Percentiles rank a stretch among this genome's conserved stretches.
Evolutionary conservation across 2,797 vertebrate species (phyloP).

Genomic region (Steatocranus sp.): DNA sequence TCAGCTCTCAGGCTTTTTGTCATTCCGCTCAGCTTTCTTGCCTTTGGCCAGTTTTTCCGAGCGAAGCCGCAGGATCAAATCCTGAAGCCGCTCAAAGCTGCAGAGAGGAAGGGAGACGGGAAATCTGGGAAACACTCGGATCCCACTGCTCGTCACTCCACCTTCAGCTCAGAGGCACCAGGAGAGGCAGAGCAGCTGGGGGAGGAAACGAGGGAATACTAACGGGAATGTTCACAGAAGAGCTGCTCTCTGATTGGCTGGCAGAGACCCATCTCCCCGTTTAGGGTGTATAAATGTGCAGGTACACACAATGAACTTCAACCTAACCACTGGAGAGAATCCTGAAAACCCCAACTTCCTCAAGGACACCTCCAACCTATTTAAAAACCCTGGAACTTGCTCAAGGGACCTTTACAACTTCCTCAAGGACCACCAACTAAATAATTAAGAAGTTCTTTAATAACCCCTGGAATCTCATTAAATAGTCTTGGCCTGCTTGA

Average conservation of each 20-base stretch:
- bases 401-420: neutral
- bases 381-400: neutral
- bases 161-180: neutral
- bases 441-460: neutral
- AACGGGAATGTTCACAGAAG: neutral
- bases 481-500: neutral
- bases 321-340: neutral
- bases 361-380: conserved; percentile 13
- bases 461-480: neutral
- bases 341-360: neutral
- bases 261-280: neutral
- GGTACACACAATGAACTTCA: neutral
- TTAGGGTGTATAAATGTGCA: neutral
- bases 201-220: neutral
- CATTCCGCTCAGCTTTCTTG: conserved; percentile 19
- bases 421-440: neutral
- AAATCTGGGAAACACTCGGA: conserved; percentile 34
- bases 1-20: conserved; percentile 6
- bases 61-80: conserved; percentile 28
- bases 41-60: conserved; percentile 18
- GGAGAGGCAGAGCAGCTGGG: neutral
- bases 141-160: conserved; percentile 10
- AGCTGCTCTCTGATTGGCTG: neutral
- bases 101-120: conserved; percentile 4
- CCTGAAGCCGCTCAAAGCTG: conserved; percentile 30